Conservation (phyloP, 1,140 invertebrate species). For the Teleogryllus occipitalis region DNA sequence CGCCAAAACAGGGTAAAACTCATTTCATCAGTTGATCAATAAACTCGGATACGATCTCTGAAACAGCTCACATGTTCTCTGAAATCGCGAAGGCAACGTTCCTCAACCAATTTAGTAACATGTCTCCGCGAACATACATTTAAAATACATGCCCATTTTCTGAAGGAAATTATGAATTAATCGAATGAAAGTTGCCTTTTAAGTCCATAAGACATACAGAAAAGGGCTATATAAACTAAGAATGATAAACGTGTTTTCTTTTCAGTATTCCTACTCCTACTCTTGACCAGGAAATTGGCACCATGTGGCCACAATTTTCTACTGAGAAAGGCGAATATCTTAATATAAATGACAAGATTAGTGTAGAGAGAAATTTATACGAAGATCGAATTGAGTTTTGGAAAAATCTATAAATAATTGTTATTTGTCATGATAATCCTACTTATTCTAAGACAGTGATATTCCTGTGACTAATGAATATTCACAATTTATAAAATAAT, state of each 20-base stretch:
- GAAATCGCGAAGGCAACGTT: too few species aligned
- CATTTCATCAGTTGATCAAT: background rate
- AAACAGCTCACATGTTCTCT: too few species aligned
- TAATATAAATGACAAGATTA: background rate
- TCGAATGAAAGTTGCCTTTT: too few species aligned
- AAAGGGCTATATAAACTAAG: background rate
- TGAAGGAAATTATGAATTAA: too few species aligned
- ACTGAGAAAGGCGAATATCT: background rate
- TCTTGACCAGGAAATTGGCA: background rate
- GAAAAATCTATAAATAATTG: background rate
- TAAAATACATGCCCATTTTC: too few species aligned
- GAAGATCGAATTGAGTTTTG: background rate
- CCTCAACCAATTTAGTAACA: too few species aligned
- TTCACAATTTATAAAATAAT: too few species aligned
- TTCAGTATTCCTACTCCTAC: background rate
- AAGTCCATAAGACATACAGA: too few species aligned
- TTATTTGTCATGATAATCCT: too few species aligned
- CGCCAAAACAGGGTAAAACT: slow-evolving; percentile 34
- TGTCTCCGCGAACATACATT: too few species aligned
- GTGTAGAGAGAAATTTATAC: background rate
- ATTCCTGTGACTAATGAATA: too few species aligned
- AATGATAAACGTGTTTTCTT: background rate
- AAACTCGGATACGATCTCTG: background rate
- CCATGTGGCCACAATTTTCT: background rate
- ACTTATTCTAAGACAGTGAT: too few species aligned